Percentiles rank a stretch among this genome's conserved stretches.
These are phyloP conservation scores for Rhagoletis zephyria DNA, from an alignment of 1,140 invertebrate genomes.

Conservation along the genomic window DNA sequence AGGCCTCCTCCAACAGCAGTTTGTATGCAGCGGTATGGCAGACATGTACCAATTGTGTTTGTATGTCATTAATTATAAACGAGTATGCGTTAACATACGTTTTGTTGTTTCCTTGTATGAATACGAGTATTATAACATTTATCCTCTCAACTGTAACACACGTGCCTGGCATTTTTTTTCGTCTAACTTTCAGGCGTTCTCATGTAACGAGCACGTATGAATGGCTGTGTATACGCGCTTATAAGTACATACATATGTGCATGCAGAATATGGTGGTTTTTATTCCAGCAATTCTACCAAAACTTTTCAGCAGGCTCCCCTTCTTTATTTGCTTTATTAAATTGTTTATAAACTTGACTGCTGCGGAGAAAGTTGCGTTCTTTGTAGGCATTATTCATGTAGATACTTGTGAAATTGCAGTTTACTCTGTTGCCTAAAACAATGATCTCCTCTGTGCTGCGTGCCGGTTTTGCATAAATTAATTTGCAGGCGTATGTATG, in stretches of 20 bases:
- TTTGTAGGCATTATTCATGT: too few relatives aligned
- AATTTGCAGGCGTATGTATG: too few relatives aligned
- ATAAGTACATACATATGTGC: neutral
- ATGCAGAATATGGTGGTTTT: too few relatives aligned
- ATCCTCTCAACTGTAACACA: neutral
- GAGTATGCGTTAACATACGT: neutral
- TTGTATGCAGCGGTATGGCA: neutral
- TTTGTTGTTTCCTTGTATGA: neutral
- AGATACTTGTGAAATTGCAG: neutral
- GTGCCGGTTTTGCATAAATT: neutral
- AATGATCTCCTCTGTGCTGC: neutral
- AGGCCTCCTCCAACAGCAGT: neutral
- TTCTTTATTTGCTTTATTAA: neutral
- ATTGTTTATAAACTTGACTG: neutral
- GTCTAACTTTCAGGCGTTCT: neutral
- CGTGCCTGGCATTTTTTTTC: conserved; percentile 11
- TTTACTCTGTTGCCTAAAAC: neutral
- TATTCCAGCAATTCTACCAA: too few relatives aligned
- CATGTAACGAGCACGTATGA: too few relatives aligned
- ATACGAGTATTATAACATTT: neutral
- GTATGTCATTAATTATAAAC: conserved; percentile 14
- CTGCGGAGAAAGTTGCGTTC: too few relatives aligned
- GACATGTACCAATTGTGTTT: neutral
- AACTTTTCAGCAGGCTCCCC: neutral
- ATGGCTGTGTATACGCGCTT: neutral